Evolutionary conservation across 2,797 vertebrate genomes (phyloP).

Genomic region (Ctenochaetus hawaiiensis): DNA sequence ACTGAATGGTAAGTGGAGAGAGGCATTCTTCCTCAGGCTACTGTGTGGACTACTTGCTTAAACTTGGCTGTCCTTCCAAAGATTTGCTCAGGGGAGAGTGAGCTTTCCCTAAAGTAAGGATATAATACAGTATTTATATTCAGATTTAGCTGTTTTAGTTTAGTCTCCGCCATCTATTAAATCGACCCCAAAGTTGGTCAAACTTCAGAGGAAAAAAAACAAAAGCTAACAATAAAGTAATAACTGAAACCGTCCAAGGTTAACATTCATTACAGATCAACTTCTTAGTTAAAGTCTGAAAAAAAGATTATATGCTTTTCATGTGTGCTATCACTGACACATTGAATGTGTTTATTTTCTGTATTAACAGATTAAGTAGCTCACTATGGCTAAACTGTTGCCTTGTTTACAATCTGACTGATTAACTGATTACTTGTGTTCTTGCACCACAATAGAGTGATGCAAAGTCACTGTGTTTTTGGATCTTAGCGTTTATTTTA

Average conservation of each 20-base stretch:
- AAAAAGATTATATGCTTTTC: neutral
- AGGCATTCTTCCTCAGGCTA: neutral
- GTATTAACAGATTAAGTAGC: neutral
- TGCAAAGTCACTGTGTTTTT: neutral
- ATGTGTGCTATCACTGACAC: neutral
- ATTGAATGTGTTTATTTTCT: neutral
- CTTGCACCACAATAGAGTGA: neutral
- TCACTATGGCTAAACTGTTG: neutral
- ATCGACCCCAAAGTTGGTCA: no score
- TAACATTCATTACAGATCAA: neutral
- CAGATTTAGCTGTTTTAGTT: no score
- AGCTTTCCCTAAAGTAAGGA: neutral
- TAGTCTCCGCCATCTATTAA: neutral
- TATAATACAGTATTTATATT: neutral
- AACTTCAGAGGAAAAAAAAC: neutral
- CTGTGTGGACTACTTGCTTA: constrained; percentile 11
- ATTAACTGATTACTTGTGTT: neutral
- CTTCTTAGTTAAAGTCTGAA: neutral
- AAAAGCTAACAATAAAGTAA: neutral
- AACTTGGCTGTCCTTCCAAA: neutral
- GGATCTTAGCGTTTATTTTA: no score
- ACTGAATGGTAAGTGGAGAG: constrained; percentile 12
- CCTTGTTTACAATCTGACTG: no score
- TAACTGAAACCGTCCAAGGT: neutral
- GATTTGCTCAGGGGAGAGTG: constrained; percentile 5